Base-by-base conservation (phyloP, 2,113 vertebrate genomes). In the Hiodon alosoides region DNA sequence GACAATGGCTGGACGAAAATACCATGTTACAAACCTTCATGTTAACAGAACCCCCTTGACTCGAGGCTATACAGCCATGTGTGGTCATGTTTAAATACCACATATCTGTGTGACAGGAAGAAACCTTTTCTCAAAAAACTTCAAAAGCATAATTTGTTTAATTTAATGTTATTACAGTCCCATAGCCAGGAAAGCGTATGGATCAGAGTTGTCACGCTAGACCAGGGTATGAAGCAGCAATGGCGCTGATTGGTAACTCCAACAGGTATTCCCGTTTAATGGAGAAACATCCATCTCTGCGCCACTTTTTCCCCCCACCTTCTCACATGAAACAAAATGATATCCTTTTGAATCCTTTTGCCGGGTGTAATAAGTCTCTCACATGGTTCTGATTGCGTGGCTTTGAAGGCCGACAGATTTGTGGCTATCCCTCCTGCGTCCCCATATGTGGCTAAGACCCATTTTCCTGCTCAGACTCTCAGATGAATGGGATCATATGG, bases 301-400 rank as follows among this genome's bases (percentile, higher is more conserved):
- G 2, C 8, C 31, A 61, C 51, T 50, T 69, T 4, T 17, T 6
- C 13, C 48, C 47, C 50, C 31, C 11, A 58, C 31, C 31, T 10
- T 57, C 52, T 52, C 16, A 59, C 70, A 71, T 71, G 16, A 71
- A 71, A 59, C 54, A 58, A 71, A 71, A 59, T 75, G 50, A 67
- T 53, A 75, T 75, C 55, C 48, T 55, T 51, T 67, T 75, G 17
- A 75, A n/a, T 31, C 31, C 53, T 7, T 74, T 60, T 68, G 65
- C 51, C 10, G 55, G 66, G 57, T 13, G 17, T 16, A 17, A 5
- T 59, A 69, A 5, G 47, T 69, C 66, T 51, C 52, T 47, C 73
- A 65, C 10, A 51, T 58, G 65, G 66, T 50, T 47, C 46, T 75
- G 46, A 68, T 13, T 65, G 65, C 65, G 51, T 67, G 14, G 17